phyloP scores from a whole-genome alignment of 2,888 invertebrate genomes.

The Xestia xanthographa region DNA sequence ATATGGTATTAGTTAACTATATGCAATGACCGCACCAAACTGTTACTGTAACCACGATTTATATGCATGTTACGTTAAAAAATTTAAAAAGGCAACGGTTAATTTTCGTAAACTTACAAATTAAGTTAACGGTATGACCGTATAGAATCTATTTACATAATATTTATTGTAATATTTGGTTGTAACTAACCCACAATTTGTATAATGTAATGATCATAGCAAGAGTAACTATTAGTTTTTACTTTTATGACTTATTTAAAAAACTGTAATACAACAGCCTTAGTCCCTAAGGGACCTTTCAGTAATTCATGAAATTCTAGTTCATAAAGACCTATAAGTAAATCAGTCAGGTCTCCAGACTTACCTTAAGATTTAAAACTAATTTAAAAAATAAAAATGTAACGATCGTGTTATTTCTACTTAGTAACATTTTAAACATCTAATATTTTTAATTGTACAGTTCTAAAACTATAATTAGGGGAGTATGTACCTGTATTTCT shows the following conservation, averaged over 20 bases:
- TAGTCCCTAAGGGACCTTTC: neutral
- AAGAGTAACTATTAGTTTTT: neutral
- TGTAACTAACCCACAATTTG: neutral
- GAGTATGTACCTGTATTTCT: slow-evolving; percentile 70
- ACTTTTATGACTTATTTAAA: neutral
- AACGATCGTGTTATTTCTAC: slow-evolving; percentile 1
- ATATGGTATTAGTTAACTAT: slow-evolving; percentile 32
- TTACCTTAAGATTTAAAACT: neutral
- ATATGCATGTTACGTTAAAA: slow-evolving; percentile 53
- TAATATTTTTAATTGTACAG: slow-evolving; percentile 43
- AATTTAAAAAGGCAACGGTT: slow-evolving; percentile 52
- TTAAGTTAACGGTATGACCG: slow-evolving; percentile 35
- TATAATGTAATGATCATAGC: neutral
- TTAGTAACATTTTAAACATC: slow-evolving; percentile 1
- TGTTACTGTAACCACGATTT: slow-evolving; percentile 56
- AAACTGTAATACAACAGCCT: neutral
- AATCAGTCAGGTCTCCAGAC: neutral
- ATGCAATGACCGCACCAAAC: slow-evolving; percentile 33
- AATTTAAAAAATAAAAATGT: neutral
- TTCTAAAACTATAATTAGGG: slow-evolving; percentile 45
- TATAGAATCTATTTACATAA: slow-evolving; percentile 30
- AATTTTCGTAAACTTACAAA: slow-evolving; percentile 48
- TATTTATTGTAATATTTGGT: slow-evolving; percentile 18
- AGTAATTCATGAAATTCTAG: neutral
- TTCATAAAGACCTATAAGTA: neutral